Conservation (phyloP, 2,113 vertebrate genomes). For the Anthoscopus minutus region DNA sequence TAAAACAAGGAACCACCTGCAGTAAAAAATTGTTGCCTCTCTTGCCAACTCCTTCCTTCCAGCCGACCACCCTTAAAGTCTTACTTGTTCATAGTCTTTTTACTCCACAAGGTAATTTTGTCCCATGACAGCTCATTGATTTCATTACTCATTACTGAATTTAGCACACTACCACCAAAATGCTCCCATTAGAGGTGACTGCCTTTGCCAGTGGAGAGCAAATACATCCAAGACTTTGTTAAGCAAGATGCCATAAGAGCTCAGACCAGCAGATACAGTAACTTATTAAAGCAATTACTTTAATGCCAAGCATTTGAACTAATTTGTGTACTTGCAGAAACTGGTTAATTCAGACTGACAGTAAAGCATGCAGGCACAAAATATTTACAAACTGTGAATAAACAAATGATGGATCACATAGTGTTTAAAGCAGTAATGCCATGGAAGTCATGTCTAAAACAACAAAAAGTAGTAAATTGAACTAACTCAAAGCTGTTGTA, state of each 20-base stretch:
- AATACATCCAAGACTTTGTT: not conserved
- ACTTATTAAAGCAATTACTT: constrained; percentile 21
- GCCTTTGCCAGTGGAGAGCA: not conserved
- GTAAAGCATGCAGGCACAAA: not conserved
- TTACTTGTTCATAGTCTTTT: not conserved
- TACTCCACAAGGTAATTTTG: not conserved
- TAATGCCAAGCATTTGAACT: not conserved
- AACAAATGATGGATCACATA: not conserved
- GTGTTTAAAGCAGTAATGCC: not conserved
- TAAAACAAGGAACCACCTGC: not conserved
- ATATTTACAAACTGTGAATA: not conserved
- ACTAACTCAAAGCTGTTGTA: not conserved
- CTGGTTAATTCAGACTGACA: constrained; percentile 1
- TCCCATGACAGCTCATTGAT: not conserved
- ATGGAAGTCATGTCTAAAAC: not conserved
- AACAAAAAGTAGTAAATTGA: not conserved
- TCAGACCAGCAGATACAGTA: constrained; percentile 8
- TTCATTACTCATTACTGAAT: not conserved
- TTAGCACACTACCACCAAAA: not conserved
- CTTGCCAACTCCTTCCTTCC: not conserved
- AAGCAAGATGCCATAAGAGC: not conserved
- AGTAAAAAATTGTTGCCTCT: not conserved
- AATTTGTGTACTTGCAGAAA: constrained; percentile 9
- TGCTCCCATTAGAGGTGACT: not conserved
- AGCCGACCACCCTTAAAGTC: not conserved